phyloP scores from a whole-genome alignment of 2,888 invertebrate species.

The Caenorhabditis imperialis region DNA sequence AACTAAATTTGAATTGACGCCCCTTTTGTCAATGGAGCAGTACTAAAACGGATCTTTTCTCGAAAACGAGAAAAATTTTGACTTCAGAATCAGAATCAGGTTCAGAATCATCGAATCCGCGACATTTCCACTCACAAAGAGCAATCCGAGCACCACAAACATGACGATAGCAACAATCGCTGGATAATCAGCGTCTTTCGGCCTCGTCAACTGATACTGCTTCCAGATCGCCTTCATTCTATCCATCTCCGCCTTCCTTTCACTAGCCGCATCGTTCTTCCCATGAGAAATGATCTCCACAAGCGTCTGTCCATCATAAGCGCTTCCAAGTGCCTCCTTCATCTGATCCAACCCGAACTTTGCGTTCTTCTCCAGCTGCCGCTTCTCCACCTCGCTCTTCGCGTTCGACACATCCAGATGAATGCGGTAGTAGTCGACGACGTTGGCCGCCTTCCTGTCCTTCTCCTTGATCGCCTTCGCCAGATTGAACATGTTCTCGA shows the following conservation, averaged over 20 bases:
- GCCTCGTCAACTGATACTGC: slow-evolving; percentile 1
- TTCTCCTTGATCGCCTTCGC: slow-evolving; percentile 13
- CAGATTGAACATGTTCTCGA: slow-evolving; percentile 27
- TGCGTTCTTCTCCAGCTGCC: slow-evolving; percentile 16
- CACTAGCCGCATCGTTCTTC: too few relatives aligned
- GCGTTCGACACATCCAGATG: slow-evolving; percentile 38
- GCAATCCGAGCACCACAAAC: background rate
- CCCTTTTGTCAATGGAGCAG: too few relatives aligned
- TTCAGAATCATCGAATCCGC: too few relatives aligned
- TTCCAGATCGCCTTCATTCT: background rate
- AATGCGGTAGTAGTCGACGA: slow-evolving; percentile 39
- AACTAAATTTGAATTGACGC: too few relatives aligned
- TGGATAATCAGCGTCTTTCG: slow-evolving; percentile 7
- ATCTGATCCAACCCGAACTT: background rate
- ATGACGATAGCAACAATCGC: slow-evolving; percentile 13
- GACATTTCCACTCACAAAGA: slow-evolving; percentile 22
- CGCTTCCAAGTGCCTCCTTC: too few relatives aligned
- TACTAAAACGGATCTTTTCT: too few relatives aligned
- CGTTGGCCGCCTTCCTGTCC: slow-evolving; percentile 16
- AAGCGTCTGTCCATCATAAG: slow-evolving; percentile 1
- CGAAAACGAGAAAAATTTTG: too few relatives aligned
- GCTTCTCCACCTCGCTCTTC: slow-evolving; percentile 1
- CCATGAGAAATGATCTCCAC: background rate
- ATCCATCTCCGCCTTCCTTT: background rate
- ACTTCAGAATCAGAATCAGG: too few relatives aligned